phyloP scores from a whole-genome alignment of 1,140 invertebrate species.

The Drosophila subpulchrella region DNA sequence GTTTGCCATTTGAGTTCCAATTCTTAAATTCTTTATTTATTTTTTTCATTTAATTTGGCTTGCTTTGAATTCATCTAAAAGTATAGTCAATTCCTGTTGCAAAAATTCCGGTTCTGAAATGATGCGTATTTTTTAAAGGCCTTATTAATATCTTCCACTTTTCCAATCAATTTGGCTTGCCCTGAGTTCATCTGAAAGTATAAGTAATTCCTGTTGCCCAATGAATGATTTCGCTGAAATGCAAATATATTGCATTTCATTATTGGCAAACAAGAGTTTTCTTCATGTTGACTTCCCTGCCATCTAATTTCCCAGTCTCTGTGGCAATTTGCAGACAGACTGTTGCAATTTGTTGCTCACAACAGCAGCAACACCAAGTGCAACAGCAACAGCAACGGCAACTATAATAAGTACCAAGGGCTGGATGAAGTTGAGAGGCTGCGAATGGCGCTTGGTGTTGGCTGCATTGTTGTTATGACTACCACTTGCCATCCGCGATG shows the following conservation, averaged over 20 bases:
- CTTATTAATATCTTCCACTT: not conserved
- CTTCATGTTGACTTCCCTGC: conserved; percentile 10
- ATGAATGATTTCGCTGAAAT: conserved; percentile 16
- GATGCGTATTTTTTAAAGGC: too few species aligned
- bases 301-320: conserved; percentile 31
- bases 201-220: conserved; percentile 11
- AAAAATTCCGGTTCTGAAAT: too few species aligned
- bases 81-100: too few species aligned
- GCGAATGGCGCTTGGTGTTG: conserved; percentile 57
- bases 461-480: conserved; percentile 61
- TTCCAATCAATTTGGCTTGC: not conserved
- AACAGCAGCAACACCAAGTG: conserved; percentile 29
- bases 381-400: conserved; percentile 3
- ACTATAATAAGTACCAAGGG: conserved; percentile 16
- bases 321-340: conserved; percentile 47
- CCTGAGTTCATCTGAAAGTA: conserved; percentile 4
- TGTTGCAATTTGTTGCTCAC: conserved; percentile 54
- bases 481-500: conserved; percentile 49
- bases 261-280: conserved; percentile 45
- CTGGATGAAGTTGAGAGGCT: conserved; percentile 45
- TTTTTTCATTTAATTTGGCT: too few species aligned
- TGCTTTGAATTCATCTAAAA: too few species aligned
- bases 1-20: too few species aligned
- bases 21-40: too few species aligned
- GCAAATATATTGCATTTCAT: conserved; percentile 53